Conservation (phyloP, 1,140 invertebrate genomes). For the Musca vetustissima region DNA sequence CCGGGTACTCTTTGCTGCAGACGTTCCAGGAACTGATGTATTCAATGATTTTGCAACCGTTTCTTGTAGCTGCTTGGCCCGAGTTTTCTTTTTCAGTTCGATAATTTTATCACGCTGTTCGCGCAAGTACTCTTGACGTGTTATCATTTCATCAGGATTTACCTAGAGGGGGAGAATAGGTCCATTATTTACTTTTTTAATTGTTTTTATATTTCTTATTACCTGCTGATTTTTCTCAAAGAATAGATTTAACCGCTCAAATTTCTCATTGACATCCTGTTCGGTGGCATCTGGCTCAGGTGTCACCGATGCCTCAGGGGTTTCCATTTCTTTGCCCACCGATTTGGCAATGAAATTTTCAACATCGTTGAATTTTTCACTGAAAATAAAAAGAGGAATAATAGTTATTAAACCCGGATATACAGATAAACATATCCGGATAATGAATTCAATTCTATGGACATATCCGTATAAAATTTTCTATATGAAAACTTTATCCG, state of each 20-base stretch:
- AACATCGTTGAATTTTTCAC: conserved; percentile 37
- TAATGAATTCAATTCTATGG: no score
- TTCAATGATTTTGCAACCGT: conserved; percentile 53
- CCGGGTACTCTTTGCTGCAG: conserved; percentile 48
- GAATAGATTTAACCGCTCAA: conserved; percentile 52
- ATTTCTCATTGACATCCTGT: conserved; percentile 50
- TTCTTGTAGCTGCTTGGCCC: conserved; percentile 73
- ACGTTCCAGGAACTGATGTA: conserved; percentile 21
- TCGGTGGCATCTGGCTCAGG: conserved; percentile 52
- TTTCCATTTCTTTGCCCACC: conserved; percentile 42
- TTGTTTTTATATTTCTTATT: neutral
- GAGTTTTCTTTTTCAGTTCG: conserved; percentile 81
- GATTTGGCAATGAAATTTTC: conserved; percentile 50
- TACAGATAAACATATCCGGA: no score
- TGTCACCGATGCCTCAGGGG: conserved; percentile 46
- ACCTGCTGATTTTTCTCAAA: conserved; percentile 50
- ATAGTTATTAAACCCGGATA: no score
- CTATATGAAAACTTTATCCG: no score
- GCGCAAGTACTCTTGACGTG: conserved; percentile 80
- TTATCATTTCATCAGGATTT: conserved; percentile 69
- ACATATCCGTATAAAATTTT: no score
- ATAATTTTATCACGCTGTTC: conserved; percentile 87
- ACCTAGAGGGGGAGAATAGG: conserved; percentile 45
- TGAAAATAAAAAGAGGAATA: no score
- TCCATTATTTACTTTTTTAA: neutral